Evolutionary conservation across 2,113 vertebrate genomes (phyloP), one percentile per base, ranked within the genome.

Genomic region (Tachycineta bicolor): DNA sequence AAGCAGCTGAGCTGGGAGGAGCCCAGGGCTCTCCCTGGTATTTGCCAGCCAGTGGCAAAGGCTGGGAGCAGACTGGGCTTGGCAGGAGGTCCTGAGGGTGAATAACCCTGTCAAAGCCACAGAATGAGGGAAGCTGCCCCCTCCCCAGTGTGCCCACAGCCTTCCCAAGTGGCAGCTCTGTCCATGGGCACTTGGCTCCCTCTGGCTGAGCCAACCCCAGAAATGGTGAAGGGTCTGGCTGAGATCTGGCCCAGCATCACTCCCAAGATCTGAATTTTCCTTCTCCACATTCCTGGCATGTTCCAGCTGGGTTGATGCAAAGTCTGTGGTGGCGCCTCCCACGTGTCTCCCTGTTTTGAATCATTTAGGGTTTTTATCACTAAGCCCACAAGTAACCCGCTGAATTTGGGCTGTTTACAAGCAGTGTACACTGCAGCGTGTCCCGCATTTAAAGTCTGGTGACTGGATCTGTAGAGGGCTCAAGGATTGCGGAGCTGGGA

Each of bases 391-490:
- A 33, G 21, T 29, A 43, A 55, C 28, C 12, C 44, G 0, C 5
- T 1, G 22, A 21, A 3, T 64, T 28, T 43, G 81, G 55, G 28
- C 49, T 64, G 64, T 65, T 67, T 49, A 5, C 46, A 22, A 31
- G 64, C 9, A 68, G 76, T 5, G 1, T 17, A 3, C 8, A 20
- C 59, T 34, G 58, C 31, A 73, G 31, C 1, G 0, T 6, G 37
- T 44, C 77, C 29, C 0, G 0, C 11, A 1, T 12, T 68, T 14
- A 11, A 64, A 62, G 14, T 12, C 55, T 23, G 5, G 22, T 22
- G 68, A 5, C 6, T 21, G 7, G 50, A 22, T 65, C 18, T 47
- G 10, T 10, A 1, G 2, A 9, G 49, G 81, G 58, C 10, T 34
- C 6, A 6, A 71, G 65, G 67, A 10, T 0, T 46, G 78, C 5